Evolutionary conservation across 2,113 vertebrate genomes (phyloP), one percentile per base, ranked within the genome.

Genomic region (Coreoperca whiteheadi): DNA sequence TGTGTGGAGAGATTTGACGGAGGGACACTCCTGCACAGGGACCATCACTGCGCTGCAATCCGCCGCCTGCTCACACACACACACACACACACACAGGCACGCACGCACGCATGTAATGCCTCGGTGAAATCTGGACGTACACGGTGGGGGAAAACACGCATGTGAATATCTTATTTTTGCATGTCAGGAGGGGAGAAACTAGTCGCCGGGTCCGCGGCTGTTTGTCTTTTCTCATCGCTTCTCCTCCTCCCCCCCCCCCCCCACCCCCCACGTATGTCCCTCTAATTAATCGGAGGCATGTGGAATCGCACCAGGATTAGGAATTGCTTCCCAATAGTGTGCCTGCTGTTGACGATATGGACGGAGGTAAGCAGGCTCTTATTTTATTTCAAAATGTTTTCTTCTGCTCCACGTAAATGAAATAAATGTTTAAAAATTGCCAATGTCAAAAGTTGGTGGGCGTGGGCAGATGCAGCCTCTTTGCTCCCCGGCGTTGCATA

Each of bases 241-340:
- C 85, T 76, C 69, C 4, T 41, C 37, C 50, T 34, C 46, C 53
- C 43, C 59, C 37, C 4, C 21, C 20, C 60, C 41, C 1, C 51
- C 34, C 34, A 34, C 56, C 68, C 73, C 72, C 53, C 60, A 69
- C 53, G 50, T 79, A 92, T 94, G 92, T 90, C 82, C 89, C 93
- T 91, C 91, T 94, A 89, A 94, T 93, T 94, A 92, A 94, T 89
- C 94, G 90, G 94, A 94, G 95, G 95, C 95, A 96, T 96, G 96
- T 94, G 96, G 96, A 94, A 93, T 90, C 92, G 92, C 91, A 90
- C 90, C 89, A 84, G 95, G 95, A 95, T 94, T 94, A 95, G 90
- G 90, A 93, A 89, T 89, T 83, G 92, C 93, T 87, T 95, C 89
- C 90, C 88, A 85, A 86, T 89, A 85, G 91, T 93, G 93, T 95